Percentiles rank a stretch among this genome's conserved stretches.
phyloP scores from a whole-genome alignment of 2,888 invertebrate species.

The Acrobasis consociella region DNA sequence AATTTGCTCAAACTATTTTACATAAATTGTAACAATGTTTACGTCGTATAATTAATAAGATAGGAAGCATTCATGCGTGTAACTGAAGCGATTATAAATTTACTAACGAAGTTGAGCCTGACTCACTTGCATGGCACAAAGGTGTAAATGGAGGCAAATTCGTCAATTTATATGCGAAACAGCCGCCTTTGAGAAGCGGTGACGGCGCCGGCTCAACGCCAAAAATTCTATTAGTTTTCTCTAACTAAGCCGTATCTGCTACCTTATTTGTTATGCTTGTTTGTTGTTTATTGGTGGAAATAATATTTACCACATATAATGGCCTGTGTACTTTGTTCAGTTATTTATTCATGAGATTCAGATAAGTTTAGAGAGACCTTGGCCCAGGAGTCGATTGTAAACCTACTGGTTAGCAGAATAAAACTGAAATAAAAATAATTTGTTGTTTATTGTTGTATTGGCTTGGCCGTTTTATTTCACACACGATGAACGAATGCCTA shows the following conservation, averaged over 20 bases:
- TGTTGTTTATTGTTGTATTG: no score
- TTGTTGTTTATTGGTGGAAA: not conserved
- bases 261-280: not conserved
- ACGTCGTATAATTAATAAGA: slow-evolving; percentile 31
- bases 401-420: no score
- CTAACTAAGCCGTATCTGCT: slow-evolving; percentile 25
- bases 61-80: slow-evolving; percentile 54
- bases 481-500: no score
- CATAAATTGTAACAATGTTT: not conserved
- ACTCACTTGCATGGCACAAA: slow-evolving; percentile 61
- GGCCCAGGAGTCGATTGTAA: no score
- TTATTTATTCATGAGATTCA: no score
- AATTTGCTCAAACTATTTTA: slow-evolving; percentile 1
- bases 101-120: slow-evolving; percentile 59
- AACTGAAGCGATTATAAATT: slow-evolving; percentile 69
- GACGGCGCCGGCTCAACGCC: slow-evolving; percentile 53
- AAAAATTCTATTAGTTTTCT: slow-evolving; percentile 57
- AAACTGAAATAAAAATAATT: no score
- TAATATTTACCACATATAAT: no score
- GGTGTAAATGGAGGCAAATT: slow-evolving; percentile 80
- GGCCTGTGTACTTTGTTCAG: no score
- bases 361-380: no score
- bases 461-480: no score
- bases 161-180: slow-evolving; percentile 81
- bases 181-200: slow-evolving; percentile 71